phyloP scores from a whole-genome alignment of 2,113 vertebrate genomes.

The Cervus canadensis region DNA sequence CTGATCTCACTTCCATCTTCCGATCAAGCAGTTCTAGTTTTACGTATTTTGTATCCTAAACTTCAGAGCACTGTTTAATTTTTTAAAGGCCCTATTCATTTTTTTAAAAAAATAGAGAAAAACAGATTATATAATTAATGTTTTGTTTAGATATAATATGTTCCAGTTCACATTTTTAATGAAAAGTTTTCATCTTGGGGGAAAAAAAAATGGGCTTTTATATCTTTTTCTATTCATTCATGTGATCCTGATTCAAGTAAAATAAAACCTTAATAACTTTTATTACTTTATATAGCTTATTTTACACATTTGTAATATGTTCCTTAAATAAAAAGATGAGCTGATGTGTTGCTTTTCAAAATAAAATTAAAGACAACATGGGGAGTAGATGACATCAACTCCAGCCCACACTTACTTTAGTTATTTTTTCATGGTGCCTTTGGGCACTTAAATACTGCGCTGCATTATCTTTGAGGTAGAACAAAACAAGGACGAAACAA shows the following conservation, averaged over 20 bases:
- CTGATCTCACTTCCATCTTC: neutral
- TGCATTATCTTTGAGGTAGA: constrained; percentile 80
- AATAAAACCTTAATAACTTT: neutral
- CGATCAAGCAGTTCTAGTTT: neutral
- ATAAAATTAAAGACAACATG: neutral
- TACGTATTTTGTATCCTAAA: neutral
- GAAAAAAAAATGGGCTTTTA: neutral
- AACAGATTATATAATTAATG: neutral
- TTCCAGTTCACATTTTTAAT: neutral
- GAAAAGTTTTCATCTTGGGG: constrained; percentile 2
- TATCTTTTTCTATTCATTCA: neutral
- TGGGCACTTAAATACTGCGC: constrained; percentile 56
- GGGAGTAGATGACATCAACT: neutral
- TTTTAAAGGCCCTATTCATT: neutral
- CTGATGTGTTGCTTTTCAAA: neutral
- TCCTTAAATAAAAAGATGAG: constrained; percentile 21
- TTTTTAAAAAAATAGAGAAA: neutral
- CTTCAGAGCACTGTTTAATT: neutral
- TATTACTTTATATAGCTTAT: neutral
- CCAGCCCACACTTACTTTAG: neutral
- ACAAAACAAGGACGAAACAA: constrained; percentile 33
- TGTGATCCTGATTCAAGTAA: constrained; percentile 44
- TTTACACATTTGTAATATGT: neutral
- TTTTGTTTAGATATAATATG: neutral
- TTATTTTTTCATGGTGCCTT: constrained; percentile 13